These are phyloP conservation scores for Astropecten irregularis DNA, from an alignment of 53 echinoderm and acorn worm genomes.

Conservation along the genomic window DNA sequence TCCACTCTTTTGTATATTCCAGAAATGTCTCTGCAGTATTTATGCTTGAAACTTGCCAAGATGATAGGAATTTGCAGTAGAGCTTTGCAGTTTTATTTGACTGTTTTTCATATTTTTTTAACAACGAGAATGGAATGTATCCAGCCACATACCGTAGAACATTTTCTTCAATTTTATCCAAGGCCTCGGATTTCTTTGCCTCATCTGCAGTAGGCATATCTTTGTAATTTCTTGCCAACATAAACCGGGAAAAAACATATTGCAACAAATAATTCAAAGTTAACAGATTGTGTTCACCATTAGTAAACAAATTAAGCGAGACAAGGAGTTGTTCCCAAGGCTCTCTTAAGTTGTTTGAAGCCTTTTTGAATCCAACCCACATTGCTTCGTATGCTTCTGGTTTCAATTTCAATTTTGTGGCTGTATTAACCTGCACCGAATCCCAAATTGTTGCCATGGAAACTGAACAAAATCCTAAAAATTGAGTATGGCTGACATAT, in stretches of 20 bases:
- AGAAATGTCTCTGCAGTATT: conserved; percentile 1
- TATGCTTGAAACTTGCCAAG: neutral
- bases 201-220: neutral
- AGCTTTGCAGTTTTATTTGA: neutral
- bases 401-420: too few species aligned
- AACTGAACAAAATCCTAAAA: too few species aligned
- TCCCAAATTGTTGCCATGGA: too few species aligned
- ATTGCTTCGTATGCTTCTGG: too few species aligned
- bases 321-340: too few species aligned
- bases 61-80: neutral
- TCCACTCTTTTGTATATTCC: conserved; percentile 2
- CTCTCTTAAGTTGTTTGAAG: too few species aligned
- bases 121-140: neutral
- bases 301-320: neutral
- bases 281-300: neutral
- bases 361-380: too few species aligned
- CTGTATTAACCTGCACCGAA: too few species aligned
- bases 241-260: neutral
- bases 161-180: neutral
- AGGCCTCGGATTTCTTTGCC: neutral
- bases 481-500: too few species aligned
- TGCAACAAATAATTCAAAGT: neutral
- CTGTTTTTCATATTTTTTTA: neutral
- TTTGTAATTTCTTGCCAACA: neutral
- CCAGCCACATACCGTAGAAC: neutral